phyloP scores from a whole-genome alignment of 2,113 vertebrate genomes.

The Eudyptes chrysolophus region DNA sequence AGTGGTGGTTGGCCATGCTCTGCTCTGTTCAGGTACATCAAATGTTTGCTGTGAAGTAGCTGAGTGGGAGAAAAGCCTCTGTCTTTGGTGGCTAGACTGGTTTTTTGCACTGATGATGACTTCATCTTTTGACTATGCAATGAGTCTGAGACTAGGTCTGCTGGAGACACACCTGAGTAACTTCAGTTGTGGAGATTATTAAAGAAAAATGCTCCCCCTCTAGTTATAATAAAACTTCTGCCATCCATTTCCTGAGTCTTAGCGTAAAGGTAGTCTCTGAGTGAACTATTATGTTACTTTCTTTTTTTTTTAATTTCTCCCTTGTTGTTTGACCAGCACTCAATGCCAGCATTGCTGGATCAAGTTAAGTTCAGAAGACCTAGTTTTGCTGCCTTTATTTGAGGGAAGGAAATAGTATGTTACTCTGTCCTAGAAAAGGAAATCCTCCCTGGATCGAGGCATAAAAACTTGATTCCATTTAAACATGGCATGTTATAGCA shows the following conservation, averaged over 20 bases:
- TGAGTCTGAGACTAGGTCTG: slow-evolving; percentile 26
- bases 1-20: neutral
- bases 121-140: slow-evolving; percentile 31
- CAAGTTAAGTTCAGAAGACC: slow-evolving; percentile 11
- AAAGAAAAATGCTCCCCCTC: slow-evolving; percentile 47
- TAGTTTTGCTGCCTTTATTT: slow-evolving; percentile 27
- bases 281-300: neutral
- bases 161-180: slow-evolving; percentile 53
- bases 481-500: neutral
- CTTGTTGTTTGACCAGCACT: neutral
- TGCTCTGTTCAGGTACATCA: neutral
- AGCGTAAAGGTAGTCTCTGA: neutral
- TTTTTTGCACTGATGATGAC: slow-evolving; percentile 19
- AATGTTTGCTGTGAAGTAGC: neutral
- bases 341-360: neutral
- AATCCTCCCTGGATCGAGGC: neutral
- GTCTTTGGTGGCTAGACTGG: neutral
- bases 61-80: neutral
- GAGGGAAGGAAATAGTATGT: slow-evolving; percentile 20
- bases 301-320: neutral
- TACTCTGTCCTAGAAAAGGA: slow-evolving; percentile 48
- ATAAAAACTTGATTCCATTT: slow-evolving; percentile 23
- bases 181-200: slow-evolving; percentile 39
- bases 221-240: slow-evolving; percentile 40
- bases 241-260: slow-evolving; percentile 10